A percentile compares a stretch with the other conserved stretches of the same genome.
phyloP scores from a whole-genome alignment of 2,888 invertebrate species.

The Pollenia amentaria region DNA sequence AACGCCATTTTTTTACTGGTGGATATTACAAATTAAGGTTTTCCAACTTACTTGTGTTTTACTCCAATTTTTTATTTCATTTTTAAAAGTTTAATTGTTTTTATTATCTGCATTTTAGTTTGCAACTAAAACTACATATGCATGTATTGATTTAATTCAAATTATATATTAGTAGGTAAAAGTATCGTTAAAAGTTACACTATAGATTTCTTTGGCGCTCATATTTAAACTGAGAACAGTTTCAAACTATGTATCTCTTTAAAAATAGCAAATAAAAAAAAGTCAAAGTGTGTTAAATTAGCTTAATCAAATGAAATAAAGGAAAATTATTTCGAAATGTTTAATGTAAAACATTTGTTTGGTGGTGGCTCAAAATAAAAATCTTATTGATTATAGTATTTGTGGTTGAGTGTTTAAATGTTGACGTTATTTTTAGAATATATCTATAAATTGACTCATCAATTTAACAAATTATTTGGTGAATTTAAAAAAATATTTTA shows the following conservation, averaged over 20 bases:
- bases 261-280: not conserved
- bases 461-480: not conserved
- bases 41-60: not conserved
- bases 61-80: not conserved
- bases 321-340: constrained; percentile 6
- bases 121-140: not conserved
- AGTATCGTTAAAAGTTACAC: not conserved
- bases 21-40: too few species aligned
- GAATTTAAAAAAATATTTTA: too few species aligned
- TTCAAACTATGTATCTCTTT: not conserved
- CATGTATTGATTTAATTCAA: not conserved
- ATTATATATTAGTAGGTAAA: not conserved
- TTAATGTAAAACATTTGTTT: constrained; percentile 15
- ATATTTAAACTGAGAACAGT: not conserved
- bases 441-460: not conserved
- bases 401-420: constrained; percentile 12
- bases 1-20: too few species aligned
- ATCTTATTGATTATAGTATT: constrained; percentile 24
- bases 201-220: not conserved
- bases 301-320: constrained; percentile 28
- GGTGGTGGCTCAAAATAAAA: not conserved
- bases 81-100: constrained; percentile 1
- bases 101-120: constrained; percentile 1
- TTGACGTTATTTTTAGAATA: constrained; percentile 7
- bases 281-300: constrained; percentile 21